Evolutionary conservation across 2,797 vertebrate species (phyloP).

Genomic region (Caiman crocodilus): DNA sequence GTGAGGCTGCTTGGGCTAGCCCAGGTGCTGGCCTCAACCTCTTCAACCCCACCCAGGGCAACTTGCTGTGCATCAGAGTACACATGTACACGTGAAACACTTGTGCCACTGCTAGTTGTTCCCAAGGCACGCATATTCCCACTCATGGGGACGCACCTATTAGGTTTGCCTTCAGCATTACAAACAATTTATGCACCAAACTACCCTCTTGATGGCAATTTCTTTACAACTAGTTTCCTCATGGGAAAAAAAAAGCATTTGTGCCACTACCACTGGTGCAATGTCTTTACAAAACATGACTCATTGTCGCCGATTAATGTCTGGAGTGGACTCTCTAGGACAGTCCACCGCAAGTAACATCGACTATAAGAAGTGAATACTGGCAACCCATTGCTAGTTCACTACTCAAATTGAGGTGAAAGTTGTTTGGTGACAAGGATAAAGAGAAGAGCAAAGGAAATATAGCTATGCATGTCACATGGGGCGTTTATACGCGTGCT

Average conservation of each 20-base stretch:
- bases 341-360: not conserved
- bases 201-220: slow-evolving; percentile 21
- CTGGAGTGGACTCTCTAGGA: slow-evolving; percentile 29
- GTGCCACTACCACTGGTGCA: not conserved
- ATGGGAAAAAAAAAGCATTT: slow-evolving; percentile 28
- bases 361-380: not conserved
- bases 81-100: too few relatives aligned
- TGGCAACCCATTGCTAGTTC: slow-evolving; percentile 17
- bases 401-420: slow-evolving; percentile 32
- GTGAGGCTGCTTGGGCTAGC: too few relatives aligned
- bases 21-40: too few relatives aligned
- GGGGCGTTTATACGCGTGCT: not conserved
- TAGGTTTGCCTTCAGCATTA: not conserved
- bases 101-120: too few relatives aligned
- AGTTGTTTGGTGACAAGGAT: not conserved
- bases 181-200: slow-evolving; percentile 20
- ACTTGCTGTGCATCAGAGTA: too few relatives aligned
- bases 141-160: not conserved
- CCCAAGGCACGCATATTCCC: too few relatives aligned
- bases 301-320: slow-evolving; percentile 35
- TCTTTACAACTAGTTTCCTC: slow-evolving; percentile 43
- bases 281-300: slow-evolving; percentile 6
- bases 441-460: not conserved
- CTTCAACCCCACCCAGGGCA: too few relatives aligned
- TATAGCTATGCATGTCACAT: not conserved